phyloP scores from a whole-genome alignment of 2,797 vertebrate species.

The Anniella stebbinsi region DNA sequence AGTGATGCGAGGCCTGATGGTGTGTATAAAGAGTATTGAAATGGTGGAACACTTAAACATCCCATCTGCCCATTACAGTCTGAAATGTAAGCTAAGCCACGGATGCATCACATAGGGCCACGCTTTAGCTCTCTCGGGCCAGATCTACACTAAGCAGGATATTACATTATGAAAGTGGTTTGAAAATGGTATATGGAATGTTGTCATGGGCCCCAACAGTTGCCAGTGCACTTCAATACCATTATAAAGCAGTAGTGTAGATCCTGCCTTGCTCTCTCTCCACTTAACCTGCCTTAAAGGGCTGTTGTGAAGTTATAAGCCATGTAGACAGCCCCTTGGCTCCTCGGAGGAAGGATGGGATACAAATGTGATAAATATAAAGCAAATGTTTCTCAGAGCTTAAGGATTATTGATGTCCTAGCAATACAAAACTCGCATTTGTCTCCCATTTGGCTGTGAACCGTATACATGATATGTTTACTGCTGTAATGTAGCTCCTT shows the following conservation, averaged over 20 bases:
- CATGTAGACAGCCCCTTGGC: not conserved
- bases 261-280: not conserved
- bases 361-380: constrained; percentile 17
- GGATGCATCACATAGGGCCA: not conserved
- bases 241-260: too few relatives aligned
- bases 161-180: too few relatives aligned
- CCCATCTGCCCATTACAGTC: not conserved
- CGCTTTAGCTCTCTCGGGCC: not conserved
- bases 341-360: not conserved
- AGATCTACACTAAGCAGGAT: too few relatives aligned
- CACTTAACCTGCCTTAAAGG: constrained; percentile 3
- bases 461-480: not conserved
- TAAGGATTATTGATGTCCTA: constrained; percentile 18
- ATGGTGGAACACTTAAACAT: not conserved
- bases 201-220: too few relatives aligned
- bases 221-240: too few relatives aligned
- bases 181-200: too few relatives aligned
- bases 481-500: constrained; percentile 4
- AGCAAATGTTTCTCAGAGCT: constrained; percentile 11
- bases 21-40: not conserved
- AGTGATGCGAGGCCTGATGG: not conserved
- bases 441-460: constrained; percentile 15
- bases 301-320: constrained; percentile 6
- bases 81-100: not conserved
- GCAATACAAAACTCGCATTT: constrained; percentile 2